Base-by-base conservation (phyloP, 2,888 invertebrate genomes). In the Alentia gelatinosa region DNA sequence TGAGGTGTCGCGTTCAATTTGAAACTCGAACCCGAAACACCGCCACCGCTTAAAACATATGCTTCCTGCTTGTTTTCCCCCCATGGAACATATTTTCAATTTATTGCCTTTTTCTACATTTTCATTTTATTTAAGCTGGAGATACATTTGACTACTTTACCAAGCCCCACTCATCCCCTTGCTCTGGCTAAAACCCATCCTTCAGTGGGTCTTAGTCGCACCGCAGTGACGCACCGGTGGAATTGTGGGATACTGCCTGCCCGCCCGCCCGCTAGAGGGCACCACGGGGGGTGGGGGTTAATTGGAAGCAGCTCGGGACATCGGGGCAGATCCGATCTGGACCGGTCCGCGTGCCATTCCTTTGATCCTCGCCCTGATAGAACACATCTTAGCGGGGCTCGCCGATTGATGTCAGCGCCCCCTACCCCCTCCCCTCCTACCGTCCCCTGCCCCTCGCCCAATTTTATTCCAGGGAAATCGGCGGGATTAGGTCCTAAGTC, bases 401-500 rank as follows among this genome's bases (percentile, higher is more conserved):
- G 9, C 83, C 86, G 86, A 86, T 86, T 86, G 86, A 86, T 86
- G 86, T 86, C 35, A 19, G 47, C 30, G 39, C 26, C 86, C 42
- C 47, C 74, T 15, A 33, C n/a, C 33, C 74, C 74, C 47, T 47
- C 19, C 12, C 74, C 74, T 4, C 74, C 30, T 12, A 26, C 74
- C 74, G 74, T 33, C 74, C 19, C n/a, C 47, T 30, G 79, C 79
- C 79, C 9, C 79, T 30, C 79, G 9, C 47, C 86, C 86, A 86
- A 86, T 86, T 86, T 86, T 86, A 86, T 86, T 86, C 86, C 47
- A 19, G 42, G 47, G 47, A 86, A 86, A 86, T 86, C 86, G 86
- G 47, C 12, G 33, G 86, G 47, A 86, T 86, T 86, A 86, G 33
- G 42, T 42, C 86, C 86, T 33, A 86, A 50, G 42, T 50, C 47